Percentiles rank a stretch among this genome's conserved stretches.
These are phyloP conservation scores for Lamprologus speciosus DNA, from an alignment of 2,113 vertebrate genomes.

Conservation along the genomic window DNA sequence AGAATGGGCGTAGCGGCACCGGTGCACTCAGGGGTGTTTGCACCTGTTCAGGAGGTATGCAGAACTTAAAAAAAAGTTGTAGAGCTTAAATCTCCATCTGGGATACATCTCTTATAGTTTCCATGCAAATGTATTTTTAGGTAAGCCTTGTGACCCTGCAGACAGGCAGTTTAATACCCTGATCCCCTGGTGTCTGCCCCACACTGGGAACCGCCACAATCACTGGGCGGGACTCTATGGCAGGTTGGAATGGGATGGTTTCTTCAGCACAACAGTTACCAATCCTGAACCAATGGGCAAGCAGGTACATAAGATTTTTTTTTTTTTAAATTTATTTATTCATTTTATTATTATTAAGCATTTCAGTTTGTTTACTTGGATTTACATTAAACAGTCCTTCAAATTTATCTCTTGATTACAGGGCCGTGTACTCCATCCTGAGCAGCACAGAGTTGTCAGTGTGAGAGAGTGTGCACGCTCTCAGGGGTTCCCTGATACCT, in stretches of 20 bases:
- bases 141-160: constrained; percentile 81
- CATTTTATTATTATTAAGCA: neutral
- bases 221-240: constrained; percentile 97
- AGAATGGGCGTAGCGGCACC: constrained; percentile 80
- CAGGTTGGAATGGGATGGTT: constrained; percentile 92
- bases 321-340: neutral
- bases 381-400: neutral
- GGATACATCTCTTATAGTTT: neutral
- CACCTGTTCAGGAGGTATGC: constrained; percentile 82
- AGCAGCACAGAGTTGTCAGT: constrained; percentile 95
- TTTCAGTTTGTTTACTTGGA: neutral
- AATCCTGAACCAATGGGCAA: constrained; percentile 99
- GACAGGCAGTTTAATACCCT: constrained; percentile 95
- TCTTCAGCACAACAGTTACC: constrained; percentile 97
- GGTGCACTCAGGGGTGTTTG: constrained; percentile 86
- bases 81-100: neutral
- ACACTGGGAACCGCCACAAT: constrained; percentile 95
- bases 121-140: constrained; percentile 4
- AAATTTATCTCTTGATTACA: constrained; percentile 26
- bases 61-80: fast-evolving
- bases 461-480: constrained; percentile 91
- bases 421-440: constrained; percentile 90
- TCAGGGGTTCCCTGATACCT: constrained; percentile 93
- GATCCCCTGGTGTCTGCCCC: constrained; percentile 95
- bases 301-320: constrained; percentile 65